Base-by-base conservation (phyloP, 92 coral and sea anemone genomes). In the Meandrina meandrites region DNA sequence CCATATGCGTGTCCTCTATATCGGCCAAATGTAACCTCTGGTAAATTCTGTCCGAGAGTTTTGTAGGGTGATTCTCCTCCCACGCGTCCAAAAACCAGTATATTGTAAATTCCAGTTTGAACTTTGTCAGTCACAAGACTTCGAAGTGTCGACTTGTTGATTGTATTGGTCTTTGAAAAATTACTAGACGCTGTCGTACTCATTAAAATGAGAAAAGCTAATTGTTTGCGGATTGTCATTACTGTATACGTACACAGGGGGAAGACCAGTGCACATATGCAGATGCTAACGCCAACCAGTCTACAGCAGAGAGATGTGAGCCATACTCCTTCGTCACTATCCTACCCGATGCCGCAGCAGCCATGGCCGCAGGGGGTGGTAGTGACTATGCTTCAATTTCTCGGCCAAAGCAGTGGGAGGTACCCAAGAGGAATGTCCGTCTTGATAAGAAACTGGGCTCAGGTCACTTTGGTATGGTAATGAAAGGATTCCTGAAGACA, bases 391-490 rank as follows among this genome's bases (percentile, higher is more conserved):
- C 94, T 60, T 89, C 91, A 10, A 50, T 94, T 24, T 73, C 80
- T 30, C 88, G 85, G 75, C 93, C 90, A 0, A 92, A 78, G 37
- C 89, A 90, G 37, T 95, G 96, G 93, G 99, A 97, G 78, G 94
- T 97, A 3, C 99, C 99, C 0, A 90, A 92, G 84, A 87, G 98
- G 42, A 90, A 89, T 82, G 88, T 97, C 19, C 79, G 81, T 32
- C 84, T 97, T 35, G 93, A 90, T 36, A 78, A 90, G 66, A 91
- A 89, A 30, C 88, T 97, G 53, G 99, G 97, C 0, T 80, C 93
- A 18, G 99, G 99, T 14, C 94, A 95, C 81, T 97, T 97, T 93
- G 99, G 99, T 15, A 86, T 88, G 76, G 99, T 97, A 54, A 80
- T 91, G 85, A 97, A 91, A 87, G 99, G 93, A 19, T 80, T 81